These are phyloP conservation scores for Boulengeromyrus knoepffleri DNA, from an alignment of 2,113 vertebrate species.

Conservation along the genomic window DNA sequence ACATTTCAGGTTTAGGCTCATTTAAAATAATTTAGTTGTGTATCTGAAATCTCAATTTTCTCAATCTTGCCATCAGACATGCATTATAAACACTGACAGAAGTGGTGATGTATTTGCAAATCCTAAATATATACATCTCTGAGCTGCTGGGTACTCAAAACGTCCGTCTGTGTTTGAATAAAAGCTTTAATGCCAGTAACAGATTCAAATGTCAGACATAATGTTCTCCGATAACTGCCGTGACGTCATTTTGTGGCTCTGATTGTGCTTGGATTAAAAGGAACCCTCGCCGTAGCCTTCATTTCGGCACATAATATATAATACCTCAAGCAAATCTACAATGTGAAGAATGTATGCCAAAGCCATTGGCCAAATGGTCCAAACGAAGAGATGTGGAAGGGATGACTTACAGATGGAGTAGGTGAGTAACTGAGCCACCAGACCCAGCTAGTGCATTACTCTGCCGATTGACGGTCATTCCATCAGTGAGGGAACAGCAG, in stretches of 20 bases:
- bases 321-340: not conserved
- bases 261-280: not conserved
- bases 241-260: not conserved
- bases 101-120: not conserved
- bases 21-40: not conserved
- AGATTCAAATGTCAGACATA: slow-evolving; percentile 6
- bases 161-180: not conserved
- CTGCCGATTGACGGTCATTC: not conserved
- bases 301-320: not conserved
- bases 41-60: not conserved
- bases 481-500: too few species aligned
- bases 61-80: not conserved
- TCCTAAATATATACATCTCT: not conserved
- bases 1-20: not conserved
- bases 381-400: not conserved
- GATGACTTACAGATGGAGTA: not conserved
- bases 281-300: not conserved
- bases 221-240: not conserved
- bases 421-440: not conserved
- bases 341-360: not conserved
- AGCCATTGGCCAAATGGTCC: not conserved
- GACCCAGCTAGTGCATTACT: not conserved
- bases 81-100: not conserved
- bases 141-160: not conserved
- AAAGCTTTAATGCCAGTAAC: slow-evolving; percentile 9